Base-by-base conservation (phyloP, 2,888 invertebrate genomes). In the Choreutis nemorana region DNA sequence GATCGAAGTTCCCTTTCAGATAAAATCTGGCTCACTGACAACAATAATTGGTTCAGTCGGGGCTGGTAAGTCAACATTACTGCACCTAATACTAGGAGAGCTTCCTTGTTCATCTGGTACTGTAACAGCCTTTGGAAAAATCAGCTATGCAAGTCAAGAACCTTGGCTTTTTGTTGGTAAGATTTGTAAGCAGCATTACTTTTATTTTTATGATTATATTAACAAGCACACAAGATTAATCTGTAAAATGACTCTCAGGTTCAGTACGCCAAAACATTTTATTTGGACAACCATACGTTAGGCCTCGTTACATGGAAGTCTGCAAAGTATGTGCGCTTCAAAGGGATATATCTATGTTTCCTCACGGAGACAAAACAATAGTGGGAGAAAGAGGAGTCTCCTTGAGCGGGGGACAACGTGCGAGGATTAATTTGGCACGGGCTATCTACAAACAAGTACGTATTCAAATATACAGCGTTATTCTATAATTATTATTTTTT, bases 221-320 rank as follows among this genome's bases (percentile, higher is more conserved):
- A 4, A 2, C 11, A 4, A 18, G 12, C 11, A 8, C 9, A 12
- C 8, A 20, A 3, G n/a, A n/a, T 12, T 28, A 20, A 13, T 31
- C 22, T 10, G 10, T 22, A 14, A 4, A 14, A 5, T 13, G 26
- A 18, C 2, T 29, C 39, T 33, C 35, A 68, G 84, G 87, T 4
- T 89, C 91, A 12, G 87, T 98, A 0, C 83, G 91, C 7, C 94
- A 97, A 56, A 98, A 98, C 56, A 94, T 98, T 42, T 62, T 95
- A 1, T 97, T 98, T 57, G 97, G 96, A 0, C 83, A 82, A 50
- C 81, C 83, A 38, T 87, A 84, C 77, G 83, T 56, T 28, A 75
- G 63, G 33, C 36, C 63, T 7, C 80, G 84, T 11, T 88, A 81
- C 45, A 87, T 80, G 65, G 82, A 85, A 55, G 87, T 86, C 10